Conservation (phyloP, 2,113 vertebrate genomes). For the Dermatemys mawii region DNA sequence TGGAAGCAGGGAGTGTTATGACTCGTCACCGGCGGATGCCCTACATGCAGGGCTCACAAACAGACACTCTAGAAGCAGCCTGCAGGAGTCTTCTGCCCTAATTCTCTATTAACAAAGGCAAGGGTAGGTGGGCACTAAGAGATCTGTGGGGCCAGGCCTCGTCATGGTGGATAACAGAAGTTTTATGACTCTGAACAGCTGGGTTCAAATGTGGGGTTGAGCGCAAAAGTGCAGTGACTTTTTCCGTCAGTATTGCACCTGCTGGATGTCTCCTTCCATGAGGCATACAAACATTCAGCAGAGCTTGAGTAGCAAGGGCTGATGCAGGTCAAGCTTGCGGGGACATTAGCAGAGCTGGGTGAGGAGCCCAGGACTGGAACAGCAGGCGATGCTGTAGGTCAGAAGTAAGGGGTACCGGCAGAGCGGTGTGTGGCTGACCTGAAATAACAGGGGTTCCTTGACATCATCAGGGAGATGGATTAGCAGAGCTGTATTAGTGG, state of each 20-base stretch:
- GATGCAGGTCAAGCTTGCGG: background rate
- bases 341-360: background rate
- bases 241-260: background rate
- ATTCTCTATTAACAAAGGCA: background rate
- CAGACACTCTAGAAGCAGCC: background rate
- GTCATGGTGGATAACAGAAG: background rate
- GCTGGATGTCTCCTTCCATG: background rate
- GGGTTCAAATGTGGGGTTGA: background rate
- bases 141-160: background rate
- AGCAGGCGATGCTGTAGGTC: background rate
- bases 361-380: background rate
- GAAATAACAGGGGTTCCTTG: background rate
- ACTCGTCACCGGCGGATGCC: background rate
- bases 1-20: background rate
- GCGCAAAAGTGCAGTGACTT: fast-evolving
- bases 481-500: background rate
- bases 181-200: background rate
- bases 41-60: background rate
- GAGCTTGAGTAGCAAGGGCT: background rate
- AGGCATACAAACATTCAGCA: background rate
- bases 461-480: background rate
- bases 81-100: background rate
- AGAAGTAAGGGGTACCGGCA: background rate
- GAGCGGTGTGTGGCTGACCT: background rate
- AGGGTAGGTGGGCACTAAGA: background rate